These are phyloP conservation scores for Centropristis striata DNA, from an alignment of 2,113 vertebrate species.

Conservation along the genomic window DNA sequence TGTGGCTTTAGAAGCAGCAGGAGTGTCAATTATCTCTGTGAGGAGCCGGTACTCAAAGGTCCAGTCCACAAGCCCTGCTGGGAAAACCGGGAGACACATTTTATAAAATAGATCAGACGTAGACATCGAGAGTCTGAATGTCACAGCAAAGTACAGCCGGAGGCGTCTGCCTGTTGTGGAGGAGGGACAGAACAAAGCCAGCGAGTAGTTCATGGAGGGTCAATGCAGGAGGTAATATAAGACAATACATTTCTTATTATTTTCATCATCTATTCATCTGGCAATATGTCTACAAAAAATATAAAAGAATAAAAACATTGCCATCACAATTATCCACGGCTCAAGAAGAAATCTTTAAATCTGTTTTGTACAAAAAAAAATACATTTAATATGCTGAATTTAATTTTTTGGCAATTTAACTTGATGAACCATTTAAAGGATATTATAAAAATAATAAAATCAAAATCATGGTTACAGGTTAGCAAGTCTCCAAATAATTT, in stretches of 20 bases:
- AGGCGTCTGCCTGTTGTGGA: background rate
- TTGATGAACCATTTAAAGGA: no score
- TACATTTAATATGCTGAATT: no score
- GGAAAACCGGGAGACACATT: slow-evolving; percentile 2
- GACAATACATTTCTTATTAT: background rate
- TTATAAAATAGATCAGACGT: slow-evolving; percentile 10
- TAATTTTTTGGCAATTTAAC: no score
- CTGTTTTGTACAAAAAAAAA: no score
- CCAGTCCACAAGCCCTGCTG: slow-evolving; percentile 21
- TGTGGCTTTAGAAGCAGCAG: slow-evolving; percentile 6
- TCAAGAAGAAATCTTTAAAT: no score
- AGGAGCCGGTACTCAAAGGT: slow-evolving; percentile 35
- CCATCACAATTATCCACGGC: background rate
- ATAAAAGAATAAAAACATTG: background rate
- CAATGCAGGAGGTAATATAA: background rate
- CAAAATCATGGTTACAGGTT: no score
- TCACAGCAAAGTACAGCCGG: slow-evolving; percentile 17
- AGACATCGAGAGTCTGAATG: slow-evolving; percentile 8
- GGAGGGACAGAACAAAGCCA: background rate
- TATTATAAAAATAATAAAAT: no score
- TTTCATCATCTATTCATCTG: background rate
- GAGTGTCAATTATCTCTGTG: slow-evolving; percentile 11
- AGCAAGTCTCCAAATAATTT: background rate
- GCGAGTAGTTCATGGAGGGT: background rate
- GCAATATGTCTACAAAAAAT: background rate